phyloP scores from a whole-genome alignment of 2,113 vertebrate species.

The zebrafish (Danio rerio) region GRCz12tu NC_133193.1:22376001-22376500 shows the following conservation, averaged over 20 bases:
- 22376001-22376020: conserved; percentile 63
- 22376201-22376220: conserved; percentile 56
- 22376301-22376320: background rate
- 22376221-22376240: conserved; percentile 3
- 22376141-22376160: conserved; percentile 47
- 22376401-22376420: conserved; percentile 6
- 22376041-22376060: conserved; percentile 65
- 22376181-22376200: conserved; percentile 29
- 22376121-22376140: conserved; percentile 72
- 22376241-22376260: background rate
- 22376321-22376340: conserved; percentile 1
- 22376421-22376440: conserved; percentile 32
- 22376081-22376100: conserved; percentile 54
- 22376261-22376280: background rate
- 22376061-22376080: conserved; percentile 62
- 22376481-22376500: conserved; percentile 59
- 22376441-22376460: conserved; percentile 52
- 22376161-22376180: conserved; percentile 21
- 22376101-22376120: conserved; percentile 53
- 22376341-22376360: background rate
- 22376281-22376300: background rate
- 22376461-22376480: conserved; percentile 52
- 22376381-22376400: background rate
- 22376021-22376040: conserved; percentile 35
- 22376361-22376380: background rate